Conservation (phyloP, 1,140 invertebrate genomes). For the Drosophila teissieri region DNA sequence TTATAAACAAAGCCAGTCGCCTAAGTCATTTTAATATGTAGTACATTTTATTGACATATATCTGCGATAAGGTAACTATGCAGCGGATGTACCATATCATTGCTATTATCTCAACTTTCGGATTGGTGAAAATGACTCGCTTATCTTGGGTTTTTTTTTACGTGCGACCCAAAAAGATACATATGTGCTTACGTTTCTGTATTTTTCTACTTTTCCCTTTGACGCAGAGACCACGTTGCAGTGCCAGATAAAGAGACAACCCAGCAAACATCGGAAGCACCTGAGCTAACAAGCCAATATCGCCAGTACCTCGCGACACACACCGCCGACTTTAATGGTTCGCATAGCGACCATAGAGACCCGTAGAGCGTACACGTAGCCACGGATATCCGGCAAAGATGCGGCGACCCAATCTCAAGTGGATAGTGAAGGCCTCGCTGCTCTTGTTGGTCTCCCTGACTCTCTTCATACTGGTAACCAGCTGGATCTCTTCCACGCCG, state of each 20-base stretch:
- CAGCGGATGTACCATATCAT: slow-evolving; percentile 20
- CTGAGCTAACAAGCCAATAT: slow-evolving; percentile 38
- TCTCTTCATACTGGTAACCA: slow-evolving; percentile 71
- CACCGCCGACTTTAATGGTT: slow-evolving; percentile 5
- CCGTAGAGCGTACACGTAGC: slow-evolving; percentile 59
- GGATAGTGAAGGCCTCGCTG: slow-evolving; percentile 69
- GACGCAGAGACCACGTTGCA: slow-evolving; percentile 21
- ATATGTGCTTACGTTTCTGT: slow-evolving; percentile 14
- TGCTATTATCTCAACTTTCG: slow-evolving; percentile 38
- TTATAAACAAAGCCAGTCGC: slow-evolving; percentile 1
- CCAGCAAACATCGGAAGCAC: slow-evolving; percentile 5
- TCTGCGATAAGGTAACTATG: slow-evolving; percentile 10
- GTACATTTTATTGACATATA: not conserved
- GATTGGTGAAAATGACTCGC: slow-evolving; percentile 17
- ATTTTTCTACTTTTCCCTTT: slow-evolving; percentile 8
- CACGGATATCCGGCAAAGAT: slow-evolving; percentile 46
- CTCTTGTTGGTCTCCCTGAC: slow-evolving; percentile 62
- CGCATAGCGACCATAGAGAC: not conserved
- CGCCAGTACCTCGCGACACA: not conserved
- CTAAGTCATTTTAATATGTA: not conserved
- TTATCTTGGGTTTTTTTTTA: slow-evolving; percentile 24
- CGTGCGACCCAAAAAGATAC: slow-evolving; percentile 7
- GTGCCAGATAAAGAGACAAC: not conserved
- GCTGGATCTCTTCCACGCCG: slow-evolving; percentile 75
- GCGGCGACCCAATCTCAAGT: slow-evolving; percentile 80